A percentile compares a stretch with the other conserved stretches of the same genome.
Evolutionary conservation across 2,888 invertebrate genomes (phyloP).

Genomic region (Leptopilina drosophilae): DNA sequence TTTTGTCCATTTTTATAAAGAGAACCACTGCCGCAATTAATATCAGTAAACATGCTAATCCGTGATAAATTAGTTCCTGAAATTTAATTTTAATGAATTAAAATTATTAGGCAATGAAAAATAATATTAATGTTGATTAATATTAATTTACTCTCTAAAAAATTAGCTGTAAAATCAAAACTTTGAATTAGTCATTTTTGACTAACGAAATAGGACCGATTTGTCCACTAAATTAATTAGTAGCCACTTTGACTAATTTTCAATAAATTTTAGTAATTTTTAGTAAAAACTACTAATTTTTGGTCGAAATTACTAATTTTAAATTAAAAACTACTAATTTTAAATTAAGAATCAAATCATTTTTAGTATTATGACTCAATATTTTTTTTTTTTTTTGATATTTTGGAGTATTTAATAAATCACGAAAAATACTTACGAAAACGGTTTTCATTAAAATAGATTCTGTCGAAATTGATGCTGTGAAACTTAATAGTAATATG

Average conservation of each 20-base stretch:
- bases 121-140: too few relatives aligned
- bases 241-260: too few relatives aligned
- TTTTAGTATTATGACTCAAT: too few relatives aligned
- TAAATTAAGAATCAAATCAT: neutral
- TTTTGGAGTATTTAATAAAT: neutral
- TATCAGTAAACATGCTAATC: conserved; percentile 85
- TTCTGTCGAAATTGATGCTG: conserved; percentile 89
- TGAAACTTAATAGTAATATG: conserved; percentile 84
- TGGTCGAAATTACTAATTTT: neutral
- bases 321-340: neutral
- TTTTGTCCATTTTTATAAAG: conserved; percentile 78
- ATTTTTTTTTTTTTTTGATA: neutral
- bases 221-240: too few relatives aligned
- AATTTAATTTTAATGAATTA: conserved; percentile 63
- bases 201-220: too few relatives aligned
- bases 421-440: conserved; percentile 81
- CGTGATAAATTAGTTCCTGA: conserved; percentile 91
- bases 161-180: too few relatives aligned
- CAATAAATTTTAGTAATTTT: too few relatives aligned
- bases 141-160: too few relatives aligned
- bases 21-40: conserved; percentile 85
- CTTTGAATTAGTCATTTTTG: too few relatives aligned
- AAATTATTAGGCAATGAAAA: too few relatives aligned
- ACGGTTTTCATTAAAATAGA: conserved; percentile 89
- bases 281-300: too few relatives aligned